Base-by-base conservation (phyloP, 2,113 vertebrate species). In the Podocnemis expansa region DNA sequence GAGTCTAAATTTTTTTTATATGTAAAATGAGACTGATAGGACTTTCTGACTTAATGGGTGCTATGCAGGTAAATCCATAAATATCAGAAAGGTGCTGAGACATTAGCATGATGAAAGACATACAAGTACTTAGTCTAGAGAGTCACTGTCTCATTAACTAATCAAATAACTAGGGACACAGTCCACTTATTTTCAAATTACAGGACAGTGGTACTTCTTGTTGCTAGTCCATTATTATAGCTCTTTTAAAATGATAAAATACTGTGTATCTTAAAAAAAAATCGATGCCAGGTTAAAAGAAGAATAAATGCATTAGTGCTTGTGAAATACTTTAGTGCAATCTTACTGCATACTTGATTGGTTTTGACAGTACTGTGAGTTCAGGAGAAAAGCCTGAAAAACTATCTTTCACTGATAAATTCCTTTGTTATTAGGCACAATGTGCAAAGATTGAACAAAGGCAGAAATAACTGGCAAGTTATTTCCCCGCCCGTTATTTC, bases 301-400 rank as follows among this genome's bases (percentile, higher is more conserved):
- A 73, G 63, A 70, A 70, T 38, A 58, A 95, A 93, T 82, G 29
- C 34, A 55, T 2, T 25, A 83, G 4, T 67, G 45, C 38, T 14
- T 91, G 54, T 85, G 55, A 94, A 94, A 55, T 79, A 91, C 67
- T 92, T 13, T 43, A 93, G 51, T 56, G 29, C 6, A 87, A 92
- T 60, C 34, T 24, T 82, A 41, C 55, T 90, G 78, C 29, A 14
- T 81, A 87, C 27, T 45, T 3, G 41, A 76, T 70, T 89, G 21
- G 2, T 78, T 94, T 90, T 80, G 47, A 78, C 79, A 91, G 49
- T 81, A 75, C 24, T 89, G 31, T 54, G 49, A 29, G 19, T 85
- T 96, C 81, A 88, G 47, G 81, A 90, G 55, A 34, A 91, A 87
- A 86, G 21, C 1, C 49, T 95, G 78, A 60, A 73, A 60, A 73